phyloP scores from a whole-genome alignment of 1,140 invertebrate species.

The Rhagoletis pomonella region DNA sequence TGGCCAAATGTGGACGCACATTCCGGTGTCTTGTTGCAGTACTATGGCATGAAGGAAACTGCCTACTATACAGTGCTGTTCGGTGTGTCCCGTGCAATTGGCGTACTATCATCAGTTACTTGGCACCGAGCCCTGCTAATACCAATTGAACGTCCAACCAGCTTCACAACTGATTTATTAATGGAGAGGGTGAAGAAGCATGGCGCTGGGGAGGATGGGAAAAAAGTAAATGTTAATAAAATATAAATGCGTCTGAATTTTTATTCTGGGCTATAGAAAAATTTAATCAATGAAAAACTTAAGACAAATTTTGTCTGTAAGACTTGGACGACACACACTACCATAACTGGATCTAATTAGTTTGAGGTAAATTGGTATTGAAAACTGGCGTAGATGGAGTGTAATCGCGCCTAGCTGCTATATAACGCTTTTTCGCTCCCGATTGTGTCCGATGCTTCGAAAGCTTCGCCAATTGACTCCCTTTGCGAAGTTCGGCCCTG shows the following conservation, averaged over 20 bases:
- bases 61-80: constrained; percentile 98
- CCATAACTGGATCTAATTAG: too few relatives aligned
- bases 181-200: neutral
- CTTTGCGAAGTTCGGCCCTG: too few relatives aligned
- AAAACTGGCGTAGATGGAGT: too few relatives aligned
- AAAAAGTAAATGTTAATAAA: neutral
- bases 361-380: too few relatives aligned
- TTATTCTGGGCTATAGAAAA: neutral
- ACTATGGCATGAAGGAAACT: constrained; percentile 97
- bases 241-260: neutral
- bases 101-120: constrained; percentile 90
- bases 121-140: constrained; percentile 95
- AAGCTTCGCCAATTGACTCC: too few relatives aligned
- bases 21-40: constrained; percentile 93
- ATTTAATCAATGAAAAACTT: neutral
- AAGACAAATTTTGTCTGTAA: too few relatives aligned
- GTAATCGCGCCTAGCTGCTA: too few relatives aligned
- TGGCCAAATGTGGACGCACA: constrained; percentile 99
- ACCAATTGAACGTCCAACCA: constrained; percentile 97
- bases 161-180: constrained; percentile 67
- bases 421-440: too few relatives aligned
- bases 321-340: too few relatives aligned
- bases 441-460: too few relatives aligned
- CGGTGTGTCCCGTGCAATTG: constrained; percentile 94
- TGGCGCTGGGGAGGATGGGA: neutral